phyloP scores from a whole-genome alignment of 1,140 invertebrate genomes.

The Drosophila parabipectinata region DNA sequence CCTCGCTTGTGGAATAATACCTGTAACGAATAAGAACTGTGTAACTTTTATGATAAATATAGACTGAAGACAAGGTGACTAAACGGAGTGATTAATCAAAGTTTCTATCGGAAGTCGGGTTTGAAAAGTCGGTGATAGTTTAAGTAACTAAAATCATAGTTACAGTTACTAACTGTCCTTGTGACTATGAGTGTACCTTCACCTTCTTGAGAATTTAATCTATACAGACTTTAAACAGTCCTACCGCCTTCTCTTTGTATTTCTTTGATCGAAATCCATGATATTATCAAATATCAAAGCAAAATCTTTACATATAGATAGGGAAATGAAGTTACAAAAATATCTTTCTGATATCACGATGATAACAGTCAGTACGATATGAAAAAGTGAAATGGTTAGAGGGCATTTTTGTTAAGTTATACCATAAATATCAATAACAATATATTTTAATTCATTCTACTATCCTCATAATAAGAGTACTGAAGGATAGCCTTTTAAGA shows the following conservation, averaged over 20 bases:
- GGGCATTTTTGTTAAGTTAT: not conserved
- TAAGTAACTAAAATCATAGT: too few relatives aligned
- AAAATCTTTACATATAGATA: conserved; percentile 3
- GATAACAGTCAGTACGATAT: conserved; percentile 15
- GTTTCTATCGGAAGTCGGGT: not conserved
- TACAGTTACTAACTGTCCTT: not conserved
- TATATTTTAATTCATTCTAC: conserved; percentile 47
- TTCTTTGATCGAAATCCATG: conserved; percentile 2
- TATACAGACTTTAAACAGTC: not conserved
- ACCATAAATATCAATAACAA: conserved; percentile 63
- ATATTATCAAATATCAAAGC: conserved; percentile 3
- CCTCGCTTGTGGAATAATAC: not conserved
- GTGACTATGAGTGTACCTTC: not conserved
- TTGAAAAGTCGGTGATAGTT: not conserved
- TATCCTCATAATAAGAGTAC: conserved; percentile 8
- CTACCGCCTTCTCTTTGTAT: not conserved
- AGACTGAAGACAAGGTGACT: conserved; percentile 23
- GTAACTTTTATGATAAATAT: conserved; percentile 31
- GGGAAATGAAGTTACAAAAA: not conserved
- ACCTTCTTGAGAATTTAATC: not conserved
- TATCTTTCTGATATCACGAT: conserved; percentile 6
- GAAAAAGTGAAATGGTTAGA: too few relatives aligned
- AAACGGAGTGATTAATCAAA: conserved; percentile 22
- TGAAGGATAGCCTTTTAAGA: conserved; percentile 26
- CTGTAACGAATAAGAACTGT: conserved; percentile 21